Evolutionary conservation across 2,888 invertebrate genomes (phyloP).

Genomic region (Chymomyza caudatula): DNA sequence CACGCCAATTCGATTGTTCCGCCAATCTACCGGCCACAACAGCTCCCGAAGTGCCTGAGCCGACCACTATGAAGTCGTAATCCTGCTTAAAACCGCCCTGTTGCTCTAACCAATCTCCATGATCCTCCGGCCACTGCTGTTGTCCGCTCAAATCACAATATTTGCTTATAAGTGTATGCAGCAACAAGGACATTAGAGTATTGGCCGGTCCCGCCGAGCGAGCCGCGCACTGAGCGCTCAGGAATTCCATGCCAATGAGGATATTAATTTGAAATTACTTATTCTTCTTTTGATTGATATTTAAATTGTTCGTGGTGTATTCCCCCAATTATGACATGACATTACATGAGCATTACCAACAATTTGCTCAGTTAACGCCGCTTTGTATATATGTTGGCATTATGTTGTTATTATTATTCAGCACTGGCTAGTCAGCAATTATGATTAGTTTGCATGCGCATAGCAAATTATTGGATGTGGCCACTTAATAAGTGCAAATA

Average conservation of each 20-base stretch:
- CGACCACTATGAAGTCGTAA: conserved; percentile 82
- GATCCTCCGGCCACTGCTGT: conserved; percentile 81
- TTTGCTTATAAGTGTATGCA: conserved; percentile 81
- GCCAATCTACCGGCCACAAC: conserved; percentile 84
- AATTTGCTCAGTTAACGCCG: too few species aligned
- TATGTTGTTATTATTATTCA: too few species aligned
- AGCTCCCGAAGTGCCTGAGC: conserved; percentile 82
- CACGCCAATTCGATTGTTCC: conserved; percentile 86
- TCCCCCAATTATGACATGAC: too few species aligned
- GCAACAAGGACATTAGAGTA: conserved; percentile 80
- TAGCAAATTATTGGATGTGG: too few species aligned
- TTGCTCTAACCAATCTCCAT: conserved; percentile 60
- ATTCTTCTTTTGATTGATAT: too few species aligned
- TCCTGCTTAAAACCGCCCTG: conserved; percentile 44
- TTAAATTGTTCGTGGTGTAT: too few species aligned
- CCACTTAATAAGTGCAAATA: too few species aligned
- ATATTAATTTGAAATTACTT: too few species aligned
- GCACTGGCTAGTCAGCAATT: too few species aligned
- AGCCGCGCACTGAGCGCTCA: conserved; percentile 74
- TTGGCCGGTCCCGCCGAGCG: conserved; percentile 76
- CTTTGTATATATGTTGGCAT: too few species aligned
- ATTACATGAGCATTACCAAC: too few species aligned
- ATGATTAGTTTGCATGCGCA: too few species aligned
- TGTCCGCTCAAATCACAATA: conserved; percentile 81
- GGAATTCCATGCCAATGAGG: conserved; percentile 68